Evolutionary conservation across 2,113 vertebrate species (phyloP).

Genomic region (Hydrochoerus hydrochaeris): DNA sequence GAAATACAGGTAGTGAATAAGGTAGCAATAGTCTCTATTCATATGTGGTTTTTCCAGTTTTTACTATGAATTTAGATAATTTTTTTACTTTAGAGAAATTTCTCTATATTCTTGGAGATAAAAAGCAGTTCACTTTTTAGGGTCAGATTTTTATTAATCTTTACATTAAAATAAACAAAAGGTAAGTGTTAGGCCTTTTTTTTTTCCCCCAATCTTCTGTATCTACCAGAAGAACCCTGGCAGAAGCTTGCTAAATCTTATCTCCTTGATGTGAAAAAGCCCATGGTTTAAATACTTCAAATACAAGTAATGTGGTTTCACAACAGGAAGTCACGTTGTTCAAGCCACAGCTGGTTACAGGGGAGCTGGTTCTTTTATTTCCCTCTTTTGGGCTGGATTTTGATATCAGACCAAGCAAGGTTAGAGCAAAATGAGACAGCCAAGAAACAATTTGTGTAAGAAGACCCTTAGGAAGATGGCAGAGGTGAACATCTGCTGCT

Average conservation of each 20-base stretch:
- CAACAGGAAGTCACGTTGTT: not conserved
- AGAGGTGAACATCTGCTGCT: not conserved
- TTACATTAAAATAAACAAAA: not conserved
- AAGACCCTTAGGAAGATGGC: slow-evolving; percentile 15
- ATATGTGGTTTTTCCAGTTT: not conserved
- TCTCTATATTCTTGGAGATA: not conserved
- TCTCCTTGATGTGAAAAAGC: not conserved
- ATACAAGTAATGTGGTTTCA: not conserved
- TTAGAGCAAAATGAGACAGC: not conserved
- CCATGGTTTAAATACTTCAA: not conserved
- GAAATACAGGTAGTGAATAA: not conserved
- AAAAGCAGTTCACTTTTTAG: not conserved
- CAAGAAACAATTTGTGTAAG: not conserved
- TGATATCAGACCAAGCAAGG: not conserved
- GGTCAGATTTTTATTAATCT: not conserved
- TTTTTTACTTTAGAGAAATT: not conserved
- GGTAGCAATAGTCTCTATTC: not conserved
- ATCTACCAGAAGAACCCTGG: not conserved
- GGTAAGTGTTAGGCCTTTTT: not conserved
- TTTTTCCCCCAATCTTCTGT: not conserved
- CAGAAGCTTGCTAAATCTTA: not conserved
- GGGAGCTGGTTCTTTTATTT: not conserved
- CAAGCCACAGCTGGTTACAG: not conserved
- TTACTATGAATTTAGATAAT: slow-evolving; percentile 1
- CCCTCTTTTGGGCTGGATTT: not conserved